phyloP scores from a whole-genome alignment of 2,113 vertebrate genomes.

The Carettochelys insculpta region DNA sequence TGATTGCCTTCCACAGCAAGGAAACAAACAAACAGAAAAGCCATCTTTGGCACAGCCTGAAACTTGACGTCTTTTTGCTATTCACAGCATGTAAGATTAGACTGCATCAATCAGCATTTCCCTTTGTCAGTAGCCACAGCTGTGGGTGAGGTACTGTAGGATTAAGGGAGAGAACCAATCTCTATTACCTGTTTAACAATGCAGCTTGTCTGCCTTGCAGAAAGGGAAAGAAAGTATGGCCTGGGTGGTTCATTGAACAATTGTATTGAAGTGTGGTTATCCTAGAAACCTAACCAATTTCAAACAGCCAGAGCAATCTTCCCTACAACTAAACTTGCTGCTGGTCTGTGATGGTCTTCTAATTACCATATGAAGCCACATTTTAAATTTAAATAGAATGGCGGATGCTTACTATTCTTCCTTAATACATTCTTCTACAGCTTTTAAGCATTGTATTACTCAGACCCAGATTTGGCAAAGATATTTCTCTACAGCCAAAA shows the following conservation, averaged over 20 bases:
- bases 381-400: slow-evolving; percentile 17
- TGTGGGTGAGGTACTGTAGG: rapidly evolving
- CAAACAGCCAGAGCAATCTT: neutral
- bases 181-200: rapidly evolving
- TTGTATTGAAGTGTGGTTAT: neutral
- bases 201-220: neutral
- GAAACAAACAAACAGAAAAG: neutral
- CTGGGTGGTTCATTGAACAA: neutral
- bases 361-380: neutral
- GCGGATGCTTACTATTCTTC: neutral
- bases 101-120: neutral
- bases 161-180: neutral
- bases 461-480: neutral
- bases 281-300: neutral
- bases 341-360: rapidly evolving
- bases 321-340: neutral
- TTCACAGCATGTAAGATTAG: neutral
- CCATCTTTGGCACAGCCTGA: neutral
- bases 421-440: neutral
- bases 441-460: neutral
- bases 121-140: neutral
- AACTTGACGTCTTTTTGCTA: neutral
- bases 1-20: neutral
- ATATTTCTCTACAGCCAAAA: slow-evolving; percentile 1
- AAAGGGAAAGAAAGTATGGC: rapidly evolving